Base-by-base conservation (phyloP, 2,888 invertebrate species). In the Amblyjoppa fuscipennis region DNA sequence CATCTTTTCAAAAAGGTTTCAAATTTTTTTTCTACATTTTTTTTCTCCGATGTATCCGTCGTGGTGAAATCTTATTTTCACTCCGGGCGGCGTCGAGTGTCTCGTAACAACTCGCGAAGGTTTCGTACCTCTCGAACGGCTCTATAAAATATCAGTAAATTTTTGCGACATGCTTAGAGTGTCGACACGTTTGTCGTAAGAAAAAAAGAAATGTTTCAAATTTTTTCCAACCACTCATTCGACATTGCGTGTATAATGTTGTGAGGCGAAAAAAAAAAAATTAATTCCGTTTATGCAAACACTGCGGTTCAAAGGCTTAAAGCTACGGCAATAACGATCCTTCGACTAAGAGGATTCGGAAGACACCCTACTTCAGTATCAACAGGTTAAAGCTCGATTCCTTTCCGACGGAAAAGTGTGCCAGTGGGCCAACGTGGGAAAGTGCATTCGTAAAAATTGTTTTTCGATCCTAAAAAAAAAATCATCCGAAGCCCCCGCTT, bases 401-500 rank as follows among this genome's bases (percentile, higher is more conserved):
- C 28, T 64, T 34, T 34, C 6, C 61, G 11, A 59, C 34, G 13
- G n/a, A 64, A 64, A 64, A 64, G 61, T 34, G 61, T 64, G 61
- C 31, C 34, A 64, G 28, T 64, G 34, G 61, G 61, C 28, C 61
- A 64, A 31, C 61, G 16, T 4, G 34, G 34, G 16, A 34, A 34
- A 64, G 34, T 64, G 34, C 31, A 64, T 64, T 64, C 61, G 16
- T 64, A 64, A 16, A 64, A 64, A 64, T 64, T 64, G 31, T 31
- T 64, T 61, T 64, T 64, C 34, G 61, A 64, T 64, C 13, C 16
- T 64, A n/a, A 64, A 31, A 61, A 61, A 61, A 64, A 28, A 64
- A 31, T 41, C 28, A 31, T 61, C 16, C 6, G 3, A 16, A 61
- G 61, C 25, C 61, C 25, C 4, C 25, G 5, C 61, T 61, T 61